phyloP scores from a whole-genome alignment of 2,888 invertebrate genomes.

The Drosophila ochracea region DNA sequence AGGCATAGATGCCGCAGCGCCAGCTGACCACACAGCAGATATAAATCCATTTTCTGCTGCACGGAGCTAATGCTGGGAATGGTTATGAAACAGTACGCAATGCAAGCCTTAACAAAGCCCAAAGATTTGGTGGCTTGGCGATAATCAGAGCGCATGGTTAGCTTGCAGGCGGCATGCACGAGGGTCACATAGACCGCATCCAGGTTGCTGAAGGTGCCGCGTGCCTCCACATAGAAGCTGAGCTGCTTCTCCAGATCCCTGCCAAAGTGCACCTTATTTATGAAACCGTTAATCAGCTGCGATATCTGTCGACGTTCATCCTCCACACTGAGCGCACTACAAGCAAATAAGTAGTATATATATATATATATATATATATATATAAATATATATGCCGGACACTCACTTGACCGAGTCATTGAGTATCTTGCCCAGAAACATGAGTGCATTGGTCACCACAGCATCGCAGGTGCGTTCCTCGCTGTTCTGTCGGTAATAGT shows the following conservation, averaged over 20 bases:
- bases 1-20: conserved; percentile 95
- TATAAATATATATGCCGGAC: neutral
- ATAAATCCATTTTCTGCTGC: conserved; percentile 92
- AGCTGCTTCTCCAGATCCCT: conserved; percentile 96
- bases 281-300: conserved; percentile 91
- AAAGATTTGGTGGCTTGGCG: conserved; percentile 92
- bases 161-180: conserved; percentile 94
- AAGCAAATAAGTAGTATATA: neutral
- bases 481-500: conserved; percentile 87
- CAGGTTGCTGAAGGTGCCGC: conserved; percentile 95
- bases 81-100: conserved; percentile 97
- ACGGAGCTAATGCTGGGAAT: conserved; percentile 96
- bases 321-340: conserved; percentile 94
- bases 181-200: conserved; percentile 94
- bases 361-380: no score
- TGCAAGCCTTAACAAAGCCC: conserved; percentile 96
- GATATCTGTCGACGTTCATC: conserved; percentile 96
- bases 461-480: conserved; percentile 88
- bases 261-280: conserved; percentile 92
- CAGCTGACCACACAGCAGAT: conserved; percentile 94
- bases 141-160: conserved; percentile 89
- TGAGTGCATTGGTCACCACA: conserved; percentile 94
- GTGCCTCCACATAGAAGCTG: conserved; percentile 96
- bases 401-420: conserved; percentile 97
- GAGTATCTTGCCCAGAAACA: conserved; percentile 94